These are phyloP conservation scores for Calyptommatus sinebrachiatus DNA, from an alignment of 2,113 vertebrate genomes.

Conservation along the genomic window DNA sequence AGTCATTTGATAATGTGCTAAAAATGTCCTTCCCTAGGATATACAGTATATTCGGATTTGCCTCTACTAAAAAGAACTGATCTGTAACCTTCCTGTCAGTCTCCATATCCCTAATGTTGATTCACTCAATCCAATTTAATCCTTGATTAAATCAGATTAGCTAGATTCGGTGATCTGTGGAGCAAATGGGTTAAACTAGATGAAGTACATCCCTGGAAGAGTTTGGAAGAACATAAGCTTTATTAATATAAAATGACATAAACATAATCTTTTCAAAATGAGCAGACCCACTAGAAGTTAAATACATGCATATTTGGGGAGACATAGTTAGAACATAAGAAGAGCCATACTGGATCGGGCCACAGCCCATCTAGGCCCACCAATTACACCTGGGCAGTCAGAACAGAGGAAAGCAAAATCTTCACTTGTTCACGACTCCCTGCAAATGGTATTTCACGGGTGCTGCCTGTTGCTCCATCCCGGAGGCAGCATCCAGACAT, in stretches of 20 bases:
- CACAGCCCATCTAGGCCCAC: too few relatives aligned
- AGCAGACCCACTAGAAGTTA: background rate
- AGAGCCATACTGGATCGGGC: too few relatives aligned
- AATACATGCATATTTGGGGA: too few relatives aligned
- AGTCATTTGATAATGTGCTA: conserved; percentile 5
- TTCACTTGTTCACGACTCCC: too few relatives aligned
- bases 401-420: too few relatives aligned
- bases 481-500: too few relatives aligned
- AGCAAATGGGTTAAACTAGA: conserved; percentile 35
- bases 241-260: conserved; percentile 34
- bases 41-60: conserved; percentile 13
- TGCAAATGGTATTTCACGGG: too few relatives aligned
- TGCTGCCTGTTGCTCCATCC: too few relatives aligned
- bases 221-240: background rate
- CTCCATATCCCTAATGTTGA: conserved; percentile 22
- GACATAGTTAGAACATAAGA: too few relatives aligned
- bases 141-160: conserved; percentile 52
- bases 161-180: conserved; percentile 37
- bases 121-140: conserved; percentile 52
- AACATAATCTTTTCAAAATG: conserved; percentile 8
- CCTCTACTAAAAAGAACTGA: background rate
- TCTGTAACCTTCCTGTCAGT: conserved; percentile 9
- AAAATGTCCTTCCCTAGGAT: conserved; percentile 13
- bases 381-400: too few relatives aligned
- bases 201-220: conserved; percentile 26